phyloP scores from a whole-genome alignment of 2,797 vertebrate species.

The Melanotaenia pygmaea region DNA sequence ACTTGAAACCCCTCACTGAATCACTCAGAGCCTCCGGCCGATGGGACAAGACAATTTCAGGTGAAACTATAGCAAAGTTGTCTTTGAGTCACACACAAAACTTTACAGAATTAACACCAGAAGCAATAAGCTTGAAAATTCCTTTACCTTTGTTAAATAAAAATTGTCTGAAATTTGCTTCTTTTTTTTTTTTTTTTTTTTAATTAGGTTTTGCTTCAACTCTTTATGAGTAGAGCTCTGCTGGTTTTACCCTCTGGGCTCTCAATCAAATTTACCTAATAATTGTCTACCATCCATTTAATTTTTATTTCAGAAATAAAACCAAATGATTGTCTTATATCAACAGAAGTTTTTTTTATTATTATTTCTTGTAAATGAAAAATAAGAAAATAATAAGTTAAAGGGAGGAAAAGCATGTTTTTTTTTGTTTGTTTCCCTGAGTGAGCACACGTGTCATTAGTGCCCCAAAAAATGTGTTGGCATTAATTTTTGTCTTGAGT shows the following conservation, averaged over 20 bases:
- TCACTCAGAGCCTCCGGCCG: constrained; percentile 58
- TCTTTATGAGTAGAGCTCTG: background rate
- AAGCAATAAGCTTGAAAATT: constrained; percentile 12
- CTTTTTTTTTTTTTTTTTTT: constrained; percentile 23
- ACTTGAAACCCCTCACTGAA: constrained; percentile 69
- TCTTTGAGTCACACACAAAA: constrained; percentile 33
- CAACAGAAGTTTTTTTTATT: too few relatives aligned
- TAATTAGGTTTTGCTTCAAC: background rate
- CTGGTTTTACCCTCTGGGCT: constrained; percentile 18
- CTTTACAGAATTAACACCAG: constrained; percentile 30
- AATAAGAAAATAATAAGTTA: background rate
- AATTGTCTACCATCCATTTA: background rate
- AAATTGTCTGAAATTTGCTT: constrained; percentile 62
- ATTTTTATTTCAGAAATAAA: constrained; percentile 13
- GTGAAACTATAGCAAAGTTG: constrained; percentile 52
- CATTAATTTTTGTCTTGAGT: too few relatives aligned
- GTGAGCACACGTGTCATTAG: too few relatives aligned
- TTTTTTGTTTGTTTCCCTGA: too few relatives aligned
- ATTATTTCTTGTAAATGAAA: background rate
- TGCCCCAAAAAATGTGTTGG: too few relatives aligned
- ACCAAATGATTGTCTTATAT: too few relatives aligned
- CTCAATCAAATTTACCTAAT: background rate
- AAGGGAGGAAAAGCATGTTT: background rate
- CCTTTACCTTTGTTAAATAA: constrained; percentile 36
- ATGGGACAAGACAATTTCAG: constrained; percentile 73